phyloP scores from a whole-genome alignment of 2,888 invertebrate genomes.

The Harpalus rubripes region DNA sequence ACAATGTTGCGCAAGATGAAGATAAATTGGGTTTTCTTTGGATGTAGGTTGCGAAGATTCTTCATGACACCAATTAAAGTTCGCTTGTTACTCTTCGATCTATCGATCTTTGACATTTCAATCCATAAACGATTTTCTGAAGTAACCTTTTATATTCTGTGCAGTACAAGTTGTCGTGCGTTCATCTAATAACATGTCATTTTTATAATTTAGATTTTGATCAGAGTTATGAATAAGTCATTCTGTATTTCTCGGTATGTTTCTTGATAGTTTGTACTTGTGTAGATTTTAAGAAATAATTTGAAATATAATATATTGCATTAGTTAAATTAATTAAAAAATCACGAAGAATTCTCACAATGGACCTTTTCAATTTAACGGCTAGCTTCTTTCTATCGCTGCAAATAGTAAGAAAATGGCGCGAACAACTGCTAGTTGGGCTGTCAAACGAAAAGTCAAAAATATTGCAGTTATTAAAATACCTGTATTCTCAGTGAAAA shows the following conservation, averaged over 20 bases:
- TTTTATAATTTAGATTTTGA: conserved; percentile 1
- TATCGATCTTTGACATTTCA: conserved; percentile 51
- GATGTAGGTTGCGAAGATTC: conserved; percentile 21
- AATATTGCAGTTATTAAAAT: no score
- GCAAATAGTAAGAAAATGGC: no score
- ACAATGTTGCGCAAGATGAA: conserved; percentile 21
- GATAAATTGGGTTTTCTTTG: conserved; percentile 18
- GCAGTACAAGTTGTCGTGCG: neutral
- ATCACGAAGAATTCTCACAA: neutral
- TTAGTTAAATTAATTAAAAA: neutral
- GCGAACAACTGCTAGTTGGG: no score
- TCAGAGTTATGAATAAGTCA: neutral
- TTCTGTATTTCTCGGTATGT: neutral
- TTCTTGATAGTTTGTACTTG: neutral
- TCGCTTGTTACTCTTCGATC: conserved; percentile 21
- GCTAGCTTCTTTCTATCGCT: no score
- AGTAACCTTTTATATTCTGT: conserved; percentile 35
- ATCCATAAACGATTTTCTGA: conserved; percentile 27
- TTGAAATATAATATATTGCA: neutral
- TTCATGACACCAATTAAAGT: conserved; percentile 41
- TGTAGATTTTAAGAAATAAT: neutral
- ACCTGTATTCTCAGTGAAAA: no score
- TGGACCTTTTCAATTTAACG: no score
- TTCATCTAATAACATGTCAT: conserved; percentile 37
- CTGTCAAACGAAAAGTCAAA: no score